Conservation (phyloP, 2,888 invertebrate species). For the Agrochola litura region DNA sequence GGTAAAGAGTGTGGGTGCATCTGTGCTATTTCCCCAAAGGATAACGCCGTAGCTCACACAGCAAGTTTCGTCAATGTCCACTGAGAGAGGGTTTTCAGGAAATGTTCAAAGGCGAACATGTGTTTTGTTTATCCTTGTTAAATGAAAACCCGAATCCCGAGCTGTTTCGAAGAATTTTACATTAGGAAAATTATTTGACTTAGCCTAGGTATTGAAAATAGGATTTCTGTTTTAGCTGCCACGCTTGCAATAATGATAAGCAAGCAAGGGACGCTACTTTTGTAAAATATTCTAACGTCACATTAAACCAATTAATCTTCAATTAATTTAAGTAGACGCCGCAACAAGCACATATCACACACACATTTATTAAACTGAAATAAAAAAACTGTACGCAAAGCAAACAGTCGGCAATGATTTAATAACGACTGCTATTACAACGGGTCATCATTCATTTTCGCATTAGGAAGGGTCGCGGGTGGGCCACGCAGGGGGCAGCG, state of each 20-base stretch:
- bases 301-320: not conserved
- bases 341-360: not conserved
- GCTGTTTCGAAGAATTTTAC: not conserved
- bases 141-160: not conserved
- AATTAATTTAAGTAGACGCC: not conserved
- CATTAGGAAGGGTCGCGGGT: constrained; percentile 72
- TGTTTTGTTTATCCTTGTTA: not conserved
- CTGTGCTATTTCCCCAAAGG: too few relatives aligned
- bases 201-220: not conserved
- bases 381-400: constrained; percentile 35
- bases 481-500: constrained; percentile 26
- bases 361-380: constrained; percentile 5
- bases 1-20: too few relatives aligned
- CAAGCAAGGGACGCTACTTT: not conserved
- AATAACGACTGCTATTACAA: constrained; percentile 79
- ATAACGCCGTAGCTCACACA: too few relatives aligned
- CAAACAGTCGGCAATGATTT: constrained; percentile 73
- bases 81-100: not conserved
- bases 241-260: not conserved
- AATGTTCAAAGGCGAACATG: not conserved
- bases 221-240: not conserved
- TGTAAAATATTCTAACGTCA: not conserved
- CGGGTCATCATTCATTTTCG: constrained; percentile 80
- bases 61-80: not conserved
- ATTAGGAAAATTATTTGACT: not conserved